phyloP scores from a whole-genome alignment of 2,797 vertebrate genomes.

The Naso thynnoides region DNA sequence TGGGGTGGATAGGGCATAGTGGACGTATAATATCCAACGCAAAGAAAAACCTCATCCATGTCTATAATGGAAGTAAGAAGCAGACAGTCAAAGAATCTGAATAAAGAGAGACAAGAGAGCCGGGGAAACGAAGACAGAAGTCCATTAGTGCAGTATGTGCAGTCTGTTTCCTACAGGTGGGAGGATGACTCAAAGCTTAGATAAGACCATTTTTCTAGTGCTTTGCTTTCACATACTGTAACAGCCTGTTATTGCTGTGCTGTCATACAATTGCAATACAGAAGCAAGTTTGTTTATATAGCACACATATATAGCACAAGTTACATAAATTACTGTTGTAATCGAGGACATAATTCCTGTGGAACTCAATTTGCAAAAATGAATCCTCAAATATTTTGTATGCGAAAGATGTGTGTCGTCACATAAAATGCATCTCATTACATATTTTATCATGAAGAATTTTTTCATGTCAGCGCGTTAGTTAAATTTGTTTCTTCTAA shows the following conservation, averaged over 20 bases:
- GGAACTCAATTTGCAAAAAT: no score
- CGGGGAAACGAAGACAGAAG: constrained; percentile 11
- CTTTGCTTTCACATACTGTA: background rate
- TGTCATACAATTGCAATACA: constrained; percentile 8
- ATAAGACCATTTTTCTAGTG: no score
- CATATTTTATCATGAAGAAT: no score
- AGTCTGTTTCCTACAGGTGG: constrained; percentile 39
- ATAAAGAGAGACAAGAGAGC: constrained; percentile 24
- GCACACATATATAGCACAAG: no score
- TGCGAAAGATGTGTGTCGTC: no score
- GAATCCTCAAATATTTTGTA: no score
- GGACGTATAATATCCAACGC: constrained; percentile 62
- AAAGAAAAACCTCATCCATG: constrained; percentile 52
- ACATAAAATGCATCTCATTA: no score
- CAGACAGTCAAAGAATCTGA: constrained; percentile 42
- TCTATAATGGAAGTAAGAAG: constrained; percentile 53
- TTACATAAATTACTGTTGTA: background rate
- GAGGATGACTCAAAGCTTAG: constrained; percentile 6
- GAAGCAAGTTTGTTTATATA: no score
- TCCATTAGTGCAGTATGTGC: constrained; percentile 36
- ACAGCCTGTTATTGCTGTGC: constrained; percentile 11
- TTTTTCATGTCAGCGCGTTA: no score
- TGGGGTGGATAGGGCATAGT: constrained; percentile 27
- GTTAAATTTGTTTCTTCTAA: no score
- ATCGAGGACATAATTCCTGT: background rate